Conservation (phyloP, 2,797 vertebrate species). For the Hybognathus amarus region DNA sequence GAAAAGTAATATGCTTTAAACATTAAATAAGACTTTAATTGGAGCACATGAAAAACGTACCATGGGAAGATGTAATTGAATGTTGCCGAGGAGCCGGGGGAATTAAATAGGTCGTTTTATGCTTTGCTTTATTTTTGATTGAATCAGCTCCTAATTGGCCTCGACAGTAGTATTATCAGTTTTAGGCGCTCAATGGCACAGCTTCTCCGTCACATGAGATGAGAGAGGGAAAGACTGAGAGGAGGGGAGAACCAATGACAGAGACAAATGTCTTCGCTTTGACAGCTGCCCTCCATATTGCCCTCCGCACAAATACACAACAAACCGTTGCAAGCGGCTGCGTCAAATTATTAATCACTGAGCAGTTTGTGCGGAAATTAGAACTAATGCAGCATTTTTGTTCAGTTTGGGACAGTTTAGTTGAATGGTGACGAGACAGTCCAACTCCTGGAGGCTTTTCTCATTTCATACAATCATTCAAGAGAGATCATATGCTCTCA, state of each 20-base stretch:
- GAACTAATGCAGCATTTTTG: constrained; percentile 30
- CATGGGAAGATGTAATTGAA: constrained; percentile 80
- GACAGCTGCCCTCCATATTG: constrained; percentile 83
- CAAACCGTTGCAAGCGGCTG: constrained; percentile 68
- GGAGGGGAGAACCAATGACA: constrained; percentile 68
- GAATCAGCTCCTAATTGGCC: constrained; percentile 79
- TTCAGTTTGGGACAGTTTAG: constrained; percentile 9
- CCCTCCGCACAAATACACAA: constrained; percentile 76
- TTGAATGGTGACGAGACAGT: constrained; percentile 6
- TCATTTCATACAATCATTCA: not conserved
- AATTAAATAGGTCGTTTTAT: constrained; percentile 83
- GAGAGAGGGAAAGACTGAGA: constrained; percentile 32
- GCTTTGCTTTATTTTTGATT: constrained; percentile 83
- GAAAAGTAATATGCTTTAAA: constrained; percentile 83
- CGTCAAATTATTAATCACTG: constrained; percentile 65
- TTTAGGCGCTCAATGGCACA: constrained; percentile 68
- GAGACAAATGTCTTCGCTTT: constrained; percentile 81
- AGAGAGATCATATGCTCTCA: not conserved
- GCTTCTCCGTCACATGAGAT: constrained; percentile 61
- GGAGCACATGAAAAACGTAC: constrained; percentile 76
- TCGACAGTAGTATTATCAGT: constrained; percentile 79
- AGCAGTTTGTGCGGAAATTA: constrained; percentile 36
- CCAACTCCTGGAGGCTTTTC: constrained; percentile 30
- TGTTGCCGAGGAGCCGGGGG: constrained; percentile 72
- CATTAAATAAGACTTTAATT: constrained; percentile 87